phyloP scores from a whole-genome alignment of 2,797 vertebrate species.

The Lophotriccus pileatus region DNA sequence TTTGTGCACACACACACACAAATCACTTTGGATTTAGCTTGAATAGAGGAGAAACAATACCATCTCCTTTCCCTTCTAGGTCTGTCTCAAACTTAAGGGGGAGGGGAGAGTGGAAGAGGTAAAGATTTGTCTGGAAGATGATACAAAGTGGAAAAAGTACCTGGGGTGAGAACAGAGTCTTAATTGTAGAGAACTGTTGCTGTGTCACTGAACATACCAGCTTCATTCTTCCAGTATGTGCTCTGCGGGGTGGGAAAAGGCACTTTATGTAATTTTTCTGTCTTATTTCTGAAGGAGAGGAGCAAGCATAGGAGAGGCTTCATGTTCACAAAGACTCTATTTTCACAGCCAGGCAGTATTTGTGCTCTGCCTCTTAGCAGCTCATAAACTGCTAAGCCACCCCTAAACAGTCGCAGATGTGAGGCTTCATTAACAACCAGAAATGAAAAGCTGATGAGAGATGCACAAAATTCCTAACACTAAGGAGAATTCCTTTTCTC shows the following conservation, averaged over 20 bases:
- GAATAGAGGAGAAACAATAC: neutral
- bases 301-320: neutral
- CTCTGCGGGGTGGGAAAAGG: neutral
- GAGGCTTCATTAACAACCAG: neutral
- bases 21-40: conserved; percentile 9
- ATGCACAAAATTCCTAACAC: neutral
- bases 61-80: neutral
- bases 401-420: neutral
- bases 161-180: neutral
- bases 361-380: neutral
- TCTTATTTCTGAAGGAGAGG: neutral
- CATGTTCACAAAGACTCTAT: neutral
- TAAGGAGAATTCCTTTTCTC: neutral
- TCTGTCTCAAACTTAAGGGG: neutral
- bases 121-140: neutral
- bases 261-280: neutral
- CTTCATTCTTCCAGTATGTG: neutral
- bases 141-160: neutral
- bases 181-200: neutral
- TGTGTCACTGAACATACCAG: neutral
- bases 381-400: neutral
- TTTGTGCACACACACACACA: neutral
- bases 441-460: neutral
- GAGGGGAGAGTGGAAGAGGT: neutral
- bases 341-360: neutral